Conservation (phyloP, 1,140 invertebrate genomes). For the Drosophila neocordata region DNA sequence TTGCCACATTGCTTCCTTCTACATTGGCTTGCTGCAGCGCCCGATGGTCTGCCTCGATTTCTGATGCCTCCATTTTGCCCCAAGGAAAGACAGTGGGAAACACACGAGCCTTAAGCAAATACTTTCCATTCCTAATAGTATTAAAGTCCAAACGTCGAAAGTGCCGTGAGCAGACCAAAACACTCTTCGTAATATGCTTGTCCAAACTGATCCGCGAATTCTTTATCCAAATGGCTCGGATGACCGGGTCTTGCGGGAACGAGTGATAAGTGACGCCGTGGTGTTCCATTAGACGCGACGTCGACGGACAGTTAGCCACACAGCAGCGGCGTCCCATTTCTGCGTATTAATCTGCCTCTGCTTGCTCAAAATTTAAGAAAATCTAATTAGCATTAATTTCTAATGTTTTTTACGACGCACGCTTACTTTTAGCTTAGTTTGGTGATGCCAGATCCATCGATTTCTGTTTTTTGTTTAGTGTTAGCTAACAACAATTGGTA, state of each 20-base stretch:
- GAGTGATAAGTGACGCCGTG: slow-evolving; percentile 85
- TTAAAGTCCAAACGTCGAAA: slow-evolving; percentile 87
- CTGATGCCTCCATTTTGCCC: slow-evolving; percentile 73
- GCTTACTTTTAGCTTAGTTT: background rate
- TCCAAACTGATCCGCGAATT: slow-evolving; percentile 83
- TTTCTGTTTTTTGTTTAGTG: no score
- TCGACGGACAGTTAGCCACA: slow-evolving; percentile 79
- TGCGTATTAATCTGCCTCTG: background rate
- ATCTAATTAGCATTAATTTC: background rate
- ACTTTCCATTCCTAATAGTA: slow-evolving; percentile 85
- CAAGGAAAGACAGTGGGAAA: slow-evolving; percentile 83
- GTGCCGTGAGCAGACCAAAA: slow-evolving; percentile 86
- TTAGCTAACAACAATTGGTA: no score
- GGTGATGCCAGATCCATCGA: no score
- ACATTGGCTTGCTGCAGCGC: slow-evolving; percentile 55
- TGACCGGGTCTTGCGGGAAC: slow-evolving; percentile 83
- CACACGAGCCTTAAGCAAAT: slow-evolving; percentile 83
- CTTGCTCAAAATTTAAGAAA: background rate
- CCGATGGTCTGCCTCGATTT: slow-evolving; percentile 69
- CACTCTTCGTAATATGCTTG: slow-evolving; percentile 84
- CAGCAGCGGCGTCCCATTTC: slow-evolving; percentile 80
- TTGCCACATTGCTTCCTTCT: slow-evolving; percentile 31
- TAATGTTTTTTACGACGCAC: slow-evolving; percentile 17
- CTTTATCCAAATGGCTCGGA: slow-evolving; percentile 83
- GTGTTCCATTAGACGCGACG: slow-evolving; percentile 80